Percentiles rank a stretch among this genome's conserved stretches.
phyloP scores from a whole-genome alignment of 1,140 invertebrate genomes.

The Rhysida immarginata region DNA sequence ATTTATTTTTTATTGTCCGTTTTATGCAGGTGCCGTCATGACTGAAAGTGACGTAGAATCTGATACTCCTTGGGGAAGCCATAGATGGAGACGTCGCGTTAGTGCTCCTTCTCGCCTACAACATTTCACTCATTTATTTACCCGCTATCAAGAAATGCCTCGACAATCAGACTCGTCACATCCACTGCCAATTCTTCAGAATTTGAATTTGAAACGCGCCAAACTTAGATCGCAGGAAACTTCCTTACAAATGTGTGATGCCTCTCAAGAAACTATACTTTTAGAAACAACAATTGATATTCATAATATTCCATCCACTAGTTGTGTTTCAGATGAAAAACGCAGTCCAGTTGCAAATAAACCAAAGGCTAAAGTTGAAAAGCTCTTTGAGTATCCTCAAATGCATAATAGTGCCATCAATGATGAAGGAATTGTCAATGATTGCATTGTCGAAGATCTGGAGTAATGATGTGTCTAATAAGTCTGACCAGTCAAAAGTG shows the following conservation, averaged over 20 bases:
- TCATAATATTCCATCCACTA: no score
- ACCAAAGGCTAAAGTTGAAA: background rate
- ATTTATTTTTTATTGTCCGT: background rate
- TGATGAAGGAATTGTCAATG: slow-evolving; percentile 4
- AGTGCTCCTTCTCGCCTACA: slow-evolving; percentile 2
- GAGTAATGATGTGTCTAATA: no score
- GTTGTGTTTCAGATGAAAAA: no score
- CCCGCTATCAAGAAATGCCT: no score
- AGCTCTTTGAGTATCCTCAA: no score
- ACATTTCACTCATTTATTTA: no score
- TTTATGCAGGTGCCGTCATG: slow-evolving; percentile 5
- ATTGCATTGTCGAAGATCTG: slow-evolving; percentile 1
- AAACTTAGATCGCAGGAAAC: no score
- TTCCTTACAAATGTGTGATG: background rate
- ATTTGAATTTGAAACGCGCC: no score
- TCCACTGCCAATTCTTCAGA: no score
- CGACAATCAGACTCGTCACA: no score
- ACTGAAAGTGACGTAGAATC: slow-evolving; percentile 6
- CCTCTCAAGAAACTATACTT: background rate
- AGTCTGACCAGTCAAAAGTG: no score
- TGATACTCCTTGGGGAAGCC: background rate
- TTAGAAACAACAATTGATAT: no score
- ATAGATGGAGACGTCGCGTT: background rate
- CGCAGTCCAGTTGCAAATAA: background rate
- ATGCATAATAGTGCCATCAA: background rate